Evolutionary conservation across 2,888 invertebrate genomes (phyloP).

Genomic region (Melieria crassipennis): DNA sequence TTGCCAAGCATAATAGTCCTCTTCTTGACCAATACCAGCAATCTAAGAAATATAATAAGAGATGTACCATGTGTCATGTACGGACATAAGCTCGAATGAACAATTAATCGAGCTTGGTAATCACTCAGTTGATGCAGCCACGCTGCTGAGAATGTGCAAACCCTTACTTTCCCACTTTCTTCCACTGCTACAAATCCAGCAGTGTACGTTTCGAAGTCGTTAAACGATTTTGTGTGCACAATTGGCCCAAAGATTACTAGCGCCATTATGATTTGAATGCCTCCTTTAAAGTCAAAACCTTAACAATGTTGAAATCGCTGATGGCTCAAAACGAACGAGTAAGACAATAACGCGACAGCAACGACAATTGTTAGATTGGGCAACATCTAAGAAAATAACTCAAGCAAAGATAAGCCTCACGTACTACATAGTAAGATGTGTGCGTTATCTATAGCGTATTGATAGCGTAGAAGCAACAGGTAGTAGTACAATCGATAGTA

Average conservation of each 20-base stretch:
- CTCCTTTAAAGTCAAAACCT: slow-evolving; percentile 17
- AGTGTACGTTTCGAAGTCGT: slow-evolving; percentile 64
- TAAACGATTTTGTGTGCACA: slow-evolving; percentile 62
- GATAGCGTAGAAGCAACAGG: too few species aligned
- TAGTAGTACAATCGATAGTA: too few species aligned
- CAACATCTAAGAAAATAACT: too few species aligned
- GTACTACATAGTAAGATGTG: too few species aligned
- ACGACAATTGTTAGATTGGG: too few species aligned
- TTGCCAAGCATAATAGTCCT: slow-evolving; percentile 54
- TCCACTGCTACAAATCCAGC: slow-evolving; percentile 70
- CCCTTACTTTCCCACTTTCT: slow-evolving; percentile 68
- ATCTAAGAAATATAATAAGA: slow-evolving; percentile 58
- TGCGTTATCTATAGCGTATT: too few species aligned
- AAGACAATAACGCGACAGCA: too few species aligned
- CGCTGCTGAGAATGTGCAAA: neutral
- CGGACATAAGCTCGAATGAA: neutral
- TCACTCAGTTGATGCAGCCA: neutral
- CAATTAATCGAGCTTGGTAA: neutral
- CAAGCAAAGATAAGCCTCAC: too few species aligned
- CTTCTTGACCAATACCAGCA: slow-evolving; percentile 60
- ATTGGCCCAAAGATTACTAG: slow-evolving; percentile 63
- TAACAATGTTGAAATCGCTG: neutral
- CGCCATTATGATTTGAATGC: slow-evolving; percentile 46
- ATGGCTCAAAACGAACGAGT: too few species aligned
- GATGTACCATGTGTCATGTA: neutral